These are phyloP conservation scores for Todiramphus chloris DNA, from an alignment of 2,113 vertebrate genomes.

Conservation along the genomic window DNA sequence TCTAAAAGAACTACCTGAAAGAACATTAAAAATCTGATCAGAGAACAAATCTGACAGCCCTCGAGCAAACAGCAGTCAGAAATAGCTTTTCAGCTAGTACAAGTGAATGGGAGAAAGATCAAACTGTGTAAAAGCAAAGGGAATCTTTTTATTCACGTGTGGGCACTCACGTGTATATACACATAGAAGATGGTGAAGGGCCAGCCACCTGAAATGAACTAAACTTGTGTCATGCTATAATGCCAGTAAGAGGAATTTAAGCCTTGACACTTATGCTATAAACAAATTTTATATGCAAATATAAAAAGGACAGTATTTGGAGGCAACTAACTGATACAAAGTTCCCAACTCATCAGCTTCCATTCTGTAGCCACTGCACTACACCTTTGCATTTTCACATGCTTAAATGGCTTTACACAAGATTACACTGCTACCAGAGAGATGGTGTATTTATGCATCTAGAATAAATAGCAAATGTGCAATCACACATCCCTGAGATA, in stretches of 20 bases:
- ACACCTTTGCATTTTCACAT: background rate
- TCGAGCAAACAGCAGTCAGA: background rate
- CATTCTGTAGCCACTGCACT: background rate
- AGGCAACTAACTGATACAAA: background rate
- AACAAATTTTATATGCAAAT: background rate
- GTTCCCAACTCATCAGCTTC: background rate
- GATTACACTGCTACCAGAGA: background rate
- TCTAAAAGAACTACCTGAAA: background rate
- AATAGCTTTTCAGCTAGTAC: background rate
- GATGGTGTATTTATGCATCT: background rate
- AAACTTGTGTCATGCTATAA: background rate
- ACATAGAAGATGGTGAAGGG: rapidly evolving
- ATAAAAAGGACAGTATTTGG: background rate
- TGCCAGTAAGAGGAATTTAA: background rate
- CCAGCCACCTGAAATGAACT: background rate
- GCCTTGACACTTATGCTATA: background rate
- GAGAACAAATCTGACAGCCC: background rate
- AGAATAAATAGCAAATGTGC: background rate
- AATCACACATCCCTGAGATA: background rate
- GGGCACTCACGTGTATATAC: rapidly evolving
- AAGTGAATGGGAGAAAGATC: background rate
- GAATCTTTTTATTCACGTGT: background rate
- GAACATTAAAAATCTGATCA: background rate
- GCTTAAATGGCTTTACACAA: background rate
- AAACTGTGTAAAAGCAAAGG: background rate